phyloP scores from a whole-genome alignment of 2,888 invertebrate species.

The Baronia brevicornis region DNA sequence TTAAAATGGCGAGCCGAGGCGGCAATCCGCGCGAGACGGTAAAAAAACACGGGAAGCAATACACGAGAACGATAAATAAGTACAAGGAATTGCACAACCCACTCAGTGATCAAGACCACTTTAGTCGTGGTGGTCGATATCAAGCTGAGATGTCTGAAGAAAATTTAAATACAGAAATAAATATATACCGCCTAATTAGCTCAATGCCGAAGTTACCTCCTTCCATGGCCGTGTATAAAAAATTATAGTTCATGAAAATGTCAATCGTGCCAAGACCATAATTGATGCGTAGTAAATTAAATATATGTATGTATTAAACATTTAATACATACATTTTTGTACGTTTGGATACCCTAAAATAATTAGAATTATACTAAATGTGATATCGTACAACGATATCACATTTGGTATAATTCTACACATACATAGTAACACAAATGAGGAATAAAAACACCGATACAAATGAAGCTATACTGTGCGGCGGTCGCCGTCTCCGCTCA shows the following conservation, averaged over 20 bases:
- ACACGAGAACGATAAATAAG: constrained; percentile 59
- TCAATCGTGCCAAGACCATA: too few relatives aligned
- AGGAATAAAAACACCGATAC: constrained; percentile 29
- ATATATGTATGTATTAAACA: too few relatives aligned
- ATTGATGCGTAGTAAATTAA: too few relatives aligned
- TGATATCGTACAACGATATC: too few relatives aligned
- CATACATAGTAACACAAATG: constrained; percentile 35
- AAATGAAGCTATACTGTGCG: constrained; percentile 34
- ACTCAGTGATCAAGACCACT: constrained; percentile 54
- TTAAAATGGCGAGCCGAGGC: constrained; percentile 66
- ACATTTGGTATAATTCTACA: constrained; percentile 17
- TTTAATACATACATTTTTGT: background rate
- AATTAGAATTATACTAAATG: background rate
- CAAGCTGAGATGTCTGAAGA: too few relatives aligned
- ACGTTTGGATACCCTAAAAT: constrained; percentile 19
- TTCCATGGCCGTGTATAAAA: too few relatives aligned
- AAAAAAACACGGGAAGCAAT: constrained; percentile 51
- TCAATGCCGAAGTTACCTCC: too few relatives aligned
- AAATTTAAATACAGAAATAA: too few relatives aligned
- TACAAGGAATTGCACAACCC: constrained; percentile 64
- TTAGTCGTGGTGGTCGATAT: constrained; percentile 17
- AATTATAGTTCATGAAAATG: too few relatives aligned
- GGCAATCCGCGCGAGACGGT: constrained; percentile 59
- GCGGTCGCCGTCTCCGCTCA: constrained; percentile 42
- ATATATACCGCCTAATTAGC: too few relatives aligned